Percentiles rank a stretch among this genome's conserved stretches.
Conservation (phyloP, 2,888 invertebrate species). For the Diaprepes abbreviatus region DNA sequence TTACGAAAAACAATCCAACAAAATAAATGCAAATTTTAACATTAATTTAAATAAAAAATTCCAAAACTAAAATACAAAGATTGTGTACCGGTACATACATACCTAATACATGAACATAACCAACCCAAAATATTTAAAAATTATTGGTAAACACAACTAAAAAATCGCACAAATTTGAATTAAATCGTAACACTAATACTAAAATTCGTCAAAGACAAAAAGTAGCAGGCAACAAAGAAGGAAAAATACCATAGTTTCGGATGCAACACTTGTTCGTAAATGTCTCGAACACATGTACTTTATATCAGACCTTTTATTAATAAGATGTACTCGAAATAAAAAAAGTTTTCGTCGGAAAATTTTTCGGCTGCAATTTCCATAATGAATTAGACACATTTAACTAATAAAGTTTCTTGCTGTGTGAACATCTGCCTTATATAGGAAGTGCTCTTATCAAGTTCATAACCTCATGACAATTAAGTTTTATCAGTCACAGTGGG, state of each 20-base stretch:
- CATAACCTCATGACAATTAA: slow-evolving; percentile 22
- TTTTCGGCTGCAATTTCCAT: slow-evolving; percentile 33
- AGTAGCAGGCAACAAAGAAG: slow-evolving; percentile 15
- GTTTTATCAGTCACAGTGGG: slow-evolving; percentile 26
- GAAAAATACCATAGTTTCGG: slow-evolving; percentile 11
- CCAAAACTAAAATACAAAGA: not conserved
- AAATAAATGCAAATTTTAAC: too few relatives aligned
- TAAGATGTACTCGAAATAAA: slow-evolving; percentile 38
- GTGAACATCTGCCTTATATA: slow-evolving; percentile 20
- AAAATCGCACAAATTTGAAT: too few relatives aligned
- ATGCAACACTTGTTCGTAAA: not conserved
- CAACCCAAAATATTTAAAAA: not conserved
- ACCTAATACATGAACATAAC: not conserved
- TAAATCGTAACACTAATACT: not conserved
- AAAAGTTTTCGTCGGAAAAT: slow-evolving; percentile 18
- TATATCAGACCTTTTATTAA: slow-evolving; percentile 39
- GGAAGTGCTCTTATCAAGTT: slow-evolving; percentile 32
- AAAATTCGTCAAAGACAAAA: not conserved
- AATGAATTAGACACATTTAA: slow-evolving; percentile 28
- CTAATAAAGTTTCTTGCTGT: slow-evolving; percentile 10
- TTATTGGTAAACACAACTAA: not conserved
- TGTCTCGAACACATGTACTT: not conserved
- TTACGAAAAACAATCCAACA: too few relatives aligned
- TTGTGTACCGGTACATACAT: not conserved
- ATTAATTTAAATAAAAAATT: too few relatives aligned